These are phyloP conservation scores for Cyprinella venusta DNA, from an alignment of 2,797 vertebrate genomes.

Conservation along the genomic window DNA sequence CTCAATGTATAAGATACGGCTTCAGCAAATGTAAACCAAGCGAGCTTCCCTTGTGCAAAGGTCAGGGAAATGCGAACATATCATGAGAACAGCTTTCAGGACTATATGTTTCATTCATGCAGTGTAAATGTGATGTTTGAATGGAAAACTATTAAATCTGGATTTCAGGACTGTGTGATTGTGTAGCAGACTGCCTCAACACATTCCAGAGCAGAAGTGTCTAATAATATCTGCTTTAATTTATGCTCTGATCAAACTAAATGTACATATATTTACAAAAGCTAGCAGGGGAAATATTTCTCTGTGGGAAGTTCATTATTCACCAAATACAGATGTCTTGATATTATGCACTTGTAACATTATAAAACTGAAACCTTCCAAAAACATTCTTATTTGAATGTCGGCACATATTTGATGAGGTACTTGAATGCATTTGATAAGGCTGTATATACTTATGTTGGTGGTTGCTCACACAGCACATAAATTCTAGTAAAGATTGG, in stretches of 20 bases:
- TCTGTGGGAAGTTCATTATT: neutral
- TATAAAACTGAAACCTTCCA: neutral
- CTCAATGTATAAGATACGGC: neutral
- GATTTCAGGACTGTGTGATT: neutral
- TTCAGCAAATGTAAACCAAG: constrained; percentile 13
- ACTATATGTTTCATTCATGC: neutral
- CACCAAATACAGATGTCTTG: neutral
- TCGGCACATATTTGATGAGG: neutral
- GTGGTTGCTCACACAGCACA: neutral
- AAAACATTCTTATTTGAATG: neutral
- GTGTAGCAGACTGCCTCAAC: neutral
- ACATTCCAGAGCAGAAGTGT: neutral
- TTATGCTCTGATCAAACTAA: neutral
- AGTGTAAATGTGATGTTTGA: constrained; percentile 9
- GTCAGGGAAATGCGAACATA: constrained; percentile 25
- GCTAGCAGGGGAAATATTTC: neutral
- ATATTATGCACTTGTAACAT: neutral
- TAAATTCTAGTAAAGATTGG: neutral
- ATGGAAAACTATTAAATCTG: neutral
- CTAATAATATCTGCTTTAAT: constrained; percentile 16
- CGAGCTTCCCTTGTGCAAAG: constrained; percentile 18
- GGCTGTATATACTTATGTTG: neutral
- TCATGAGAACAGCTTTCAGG: neutral
- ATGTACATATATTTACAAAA: constrained; percentile 5
- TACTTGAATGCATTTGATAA: neutral